These are phyloP conservation scores for Elysia crispata DNA, from an alignment of 2,888 invertebrate genomes.

Conservation along the genomic window DNA sequence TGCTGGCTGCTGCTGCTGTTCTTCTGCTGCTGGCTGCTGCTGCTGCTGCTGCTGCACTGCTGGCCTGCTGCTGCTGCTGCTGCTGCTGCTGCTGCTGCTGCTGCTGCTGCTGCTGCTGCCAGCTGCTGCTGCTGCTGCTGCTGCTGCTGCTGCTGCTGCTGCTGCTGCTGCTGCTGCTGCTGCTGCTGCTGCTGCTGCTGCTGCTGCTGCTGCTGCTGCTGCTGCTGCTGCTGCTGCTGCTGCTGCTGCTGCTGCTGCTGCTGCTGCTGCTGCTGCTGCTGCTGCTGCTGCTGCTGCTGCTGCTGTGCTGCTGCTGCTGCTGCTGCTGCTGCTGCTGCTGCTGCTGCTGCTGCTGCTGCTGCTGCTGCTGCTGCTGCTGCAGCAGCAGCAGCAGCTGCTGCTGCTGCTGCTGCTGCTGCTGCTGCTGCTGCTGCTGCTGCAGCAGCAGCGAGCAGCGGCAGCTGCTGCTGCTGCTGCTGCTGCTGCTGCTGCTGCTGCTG, in stretches of 20 bases:
- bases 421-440: neutral
- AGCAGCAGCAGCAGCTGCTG: neutral
- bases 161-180: slow-evolving; percentile 9
- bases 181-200: neutral
- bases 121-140: slow-evolving; percentile 1
- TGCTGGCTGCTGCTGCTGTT: neutral
- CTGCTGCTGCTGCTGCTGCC: slow-evolving; percentile 1
- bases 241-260: slow-evolving; percentile 9
- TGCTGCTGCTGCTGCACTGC: slow-evolving; percentile 3
- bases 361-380: slow-evolving; percentile 9
- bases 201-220: neutral
- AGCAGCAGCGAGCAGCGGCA: neutral
- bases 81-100: slow-evolving; percentile 4
- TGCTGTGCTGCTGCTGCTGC: too few species aligned
- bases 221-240: slow-evolving; percentile 9
- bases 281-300: too few species aligned
- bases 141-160: slow-evolving; percentile 4
- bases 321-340: neutral
- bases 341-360: neutral
- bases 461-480: slow-evolving; percentile 4
- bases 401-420: slow-evolving; percentile 1
- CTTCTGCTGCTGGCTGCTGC: neutral
- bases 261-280: slow-evolving; percentile 1
- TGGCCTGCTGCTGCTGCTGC: too few species aligned
- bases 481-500: slow-evolving; percentile 1